Base-by-base conservation (phyloP, 1,140 invertebrate genomes). In the Globodera rostochiensis region DNA sequence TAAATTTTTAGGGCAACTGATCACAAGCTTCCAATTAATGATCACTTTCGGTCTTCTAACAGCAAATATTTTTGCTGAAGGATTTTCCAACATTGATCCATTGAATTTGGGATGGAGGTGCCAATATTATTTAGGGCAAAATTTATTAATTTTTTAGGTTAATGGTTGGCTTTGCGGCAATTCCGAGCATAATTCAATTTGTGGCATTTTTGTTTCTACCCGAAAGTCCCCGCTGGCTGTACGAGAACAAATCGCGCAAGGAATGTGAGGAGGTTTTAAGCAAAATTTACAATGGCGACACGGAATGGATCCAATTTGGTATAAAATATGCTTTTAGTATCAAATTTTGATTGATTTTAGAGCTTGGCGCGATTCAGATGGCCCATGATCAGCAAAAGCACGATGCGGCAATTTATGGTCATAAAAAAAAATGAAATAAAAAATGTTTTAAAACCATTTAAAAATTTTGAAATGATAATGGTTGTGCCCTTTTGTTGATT, bases 151-250 rank as follows among this genome's bases (percentile, higher is more conserved):
- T 36, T 0, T 36, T 36, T 36, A 36, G 92, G 85, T 92, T 92
- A 84, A 93, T 93, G 93, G 88, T 93, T 47, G 93, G 92, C 4
- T 87, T 93, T 15, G 92, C 92, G n/a, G 92, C 91, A 6, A 84
- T 93, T 53, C 93, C 93, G 7, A 90, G 93, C 0, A 67, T 91
- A 21, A 82, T 93, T 13, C 93, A 93, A 85, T 92, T 93, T 77
- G 70, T 93, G 69, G 92, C 92, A 1, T 93, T 93, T 86, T 83
- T 92, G 11, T 93, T 92, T 84, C 91, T 93, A 91, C 93, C 93
- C 1, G 93, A 93, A 87, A 92, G 91, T 81, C 93, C 93, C 6
- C 87, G 93, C 9, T 93, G 92, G 92, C 88, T 93, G 11, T 90
- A 92, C 53, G 90, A 88, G 46, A 88, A 91, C 76, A 86, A 88